These are phyloP conservation scores for Enoplosus armatus DNA, from an alignment of 2,797 vertebrate species.

Conservation along the genomic window DNA sequence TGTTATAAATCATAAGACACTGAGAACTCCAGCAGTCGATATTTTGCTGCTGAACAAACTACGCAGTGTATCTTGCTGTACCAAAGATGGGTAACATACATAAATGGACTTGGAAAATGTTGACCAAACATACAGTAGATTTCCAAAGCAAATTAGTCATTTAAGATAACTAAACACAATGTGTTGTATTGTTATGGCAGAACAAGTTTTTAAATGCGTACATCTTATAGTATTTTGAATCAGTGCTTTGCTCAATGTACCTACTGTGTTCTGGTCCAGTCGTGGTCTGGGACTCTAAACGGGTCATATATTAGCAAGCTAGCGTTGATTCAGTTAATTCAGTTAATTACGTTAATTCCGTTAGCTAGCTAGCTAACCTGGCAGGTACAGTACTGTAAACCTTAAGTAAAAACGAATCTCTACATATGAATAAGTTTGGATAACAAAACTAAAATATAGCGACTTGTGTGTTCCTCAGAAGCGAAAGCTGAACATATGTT, in stretches of 20 bases:
- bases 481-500: background rate
- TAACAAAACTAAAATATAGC: background rate
- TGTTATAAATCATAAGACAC: conserved; percentile 74
- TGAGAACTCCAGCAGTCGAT: conserved; percentile 52
- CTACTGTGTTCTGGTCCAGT: conserved; percentile 31
- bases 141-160: background rate
- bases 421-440: background rate
- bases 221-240: background rate
- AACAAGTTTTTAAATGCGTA: background rate
- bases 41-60: conserved; percentile 50
- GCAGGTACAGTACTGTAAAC: background rate
- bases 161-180: background rate
- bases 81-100: conserved; percentile 3
- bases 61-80: conserved; percentile 19
- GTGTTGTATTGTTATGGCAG: background rate
- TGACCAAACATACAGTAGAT: background rate
- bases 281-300: conserved; percentile 7
- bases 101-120: background rate
- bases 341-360: no score
- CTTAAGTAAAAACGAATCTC: background rate
- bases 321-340: no score
- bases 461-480: background rate
- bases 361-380: no score
- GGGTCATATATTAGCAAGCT: no score
- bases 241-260: conserved; percentile 10